Conservation (phyloP, 2,888 invertebrate species). For the Erebia aethiops region DNA sequence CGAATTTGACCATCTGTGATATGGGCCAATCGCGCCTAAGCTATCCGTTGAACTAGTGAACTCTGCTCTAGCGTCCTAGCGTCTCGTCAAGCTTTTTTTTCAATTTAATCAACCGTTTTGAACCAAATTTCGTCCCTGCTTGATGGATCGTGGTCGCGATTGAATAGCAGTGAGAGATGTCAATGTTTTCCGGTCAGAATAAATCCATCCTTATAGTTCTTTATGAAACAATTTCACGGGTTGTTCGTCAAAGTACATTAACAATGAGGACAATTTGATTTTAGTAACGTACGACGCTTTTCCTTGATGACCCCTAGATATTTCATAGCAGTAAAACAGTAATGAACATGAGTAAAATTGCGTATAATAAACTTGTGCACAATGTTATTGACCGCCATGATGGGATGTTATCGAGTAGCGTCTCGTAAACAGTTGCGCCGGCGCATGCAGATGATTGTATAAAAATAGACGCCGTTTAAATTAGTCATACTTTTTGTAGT, state of each 20-base stretch:
- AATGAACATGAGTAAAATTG: slow-evolving; percentile 11
- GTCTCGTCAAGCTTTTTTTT: too few species aligned
- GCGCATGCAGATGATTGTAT: slow-evolving; percentile 42
- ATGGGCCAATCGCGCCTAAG: too few species aligned
- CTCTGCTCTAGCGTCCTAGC: too few species aligned
- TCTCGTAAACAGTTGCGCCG: slow-evolving; percentile 42
- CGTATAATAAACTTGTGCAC: slow-evolving; percentile 28
- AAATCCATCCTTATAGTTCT: background rate
- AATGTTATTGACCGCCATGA: slow-evolving; percentile 43
- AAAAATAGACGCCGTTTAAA: slow-evolving; percentile 39
- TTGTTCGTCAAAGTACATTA: background rate
- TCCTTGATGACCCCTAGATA: background rate
- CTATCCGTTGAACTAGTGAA: too few species aligned
- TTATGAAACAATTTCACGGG: background rate
- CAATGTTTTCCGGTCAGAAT: too few species aligned
- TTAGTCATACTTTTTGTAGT: slow-evolving; percentile 38
- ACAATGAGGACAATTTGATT: background rate
- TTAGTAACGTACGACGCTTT: background rate
- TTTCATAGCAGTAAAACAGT: slow-evolving; percentile 12
- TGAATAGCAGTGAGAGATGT: too few species aligned
- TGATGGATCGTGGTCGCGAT: too few species aligned
- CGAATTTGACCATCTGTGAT: too few species aligned
- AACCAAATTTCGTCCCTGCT: too few species aligned
- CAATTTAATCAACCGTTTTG: too few species aligned
- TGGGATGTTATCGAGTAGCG: slow-evolving; percentile 40